phyloP scores from a whole-genome alignment of 2,113 vertebrate species.

The Perccottus glenii region DNA sequence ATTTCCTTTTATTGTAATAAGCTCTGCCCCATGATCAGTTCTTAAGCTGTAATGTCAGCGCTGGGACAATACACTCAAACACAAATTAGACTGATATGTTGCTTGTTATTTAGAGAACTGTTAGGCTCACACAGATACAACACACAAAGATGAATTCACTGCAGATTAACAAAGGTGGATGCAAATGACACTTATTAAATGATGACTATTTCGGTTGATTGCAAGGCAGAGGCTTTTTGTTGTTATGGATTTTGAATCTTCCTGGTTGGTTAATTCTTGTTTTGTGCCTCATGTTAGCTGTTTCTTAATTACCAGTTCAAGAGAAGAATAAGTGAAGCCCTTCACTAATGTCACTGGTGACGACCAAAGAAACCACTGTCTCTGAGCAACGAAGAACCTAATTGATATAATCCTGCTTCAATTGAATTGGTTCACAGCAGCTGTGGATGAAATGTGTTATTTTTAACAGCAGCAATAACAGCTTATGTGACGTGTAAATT shows the following conservation, averaged over 20 bases:
- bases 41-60: too few relatives aligned
- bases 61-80: too few relatives aligned
- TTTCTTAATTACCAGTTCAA: conserved; percentile 3
- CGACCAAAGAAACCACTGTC: not conserved
- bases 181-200: conserved; percentile 58
- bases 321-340: conserved; percentile 4
- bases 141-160: not conserved
- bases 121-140: not conserved
- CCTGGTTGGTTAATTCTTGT: not conserved
- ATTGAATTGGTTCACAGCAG: not conserved
- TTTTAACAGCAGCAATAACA: conserved; percentile 9
- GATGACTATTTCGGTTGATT: conserved; percentile 54
- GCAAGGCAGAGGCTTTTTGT: conserved; percentile 29
- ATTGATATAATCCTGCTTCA: not conserved
- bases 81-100: too few relatives aligned
- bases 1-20: too few relatives aligned
- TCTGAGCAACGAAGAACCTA: not conserved
- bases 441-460: conserved; percentile 1
- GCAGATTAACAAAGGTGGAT: conserved; percentile 23
- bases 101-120: not conserved
- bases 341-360: not conserved
- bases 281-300: not conserved
- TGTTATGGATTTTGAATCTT: conserved; percentile 19
- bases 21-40: too few relatives aligned
- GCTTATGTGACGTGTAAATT: too few relatives aligned